These are phyloP conservation scores for Pleuronectes platessa DNA, from an alignment of 2,113 vertebrate species.

Conservation along the genomic window DNA sequence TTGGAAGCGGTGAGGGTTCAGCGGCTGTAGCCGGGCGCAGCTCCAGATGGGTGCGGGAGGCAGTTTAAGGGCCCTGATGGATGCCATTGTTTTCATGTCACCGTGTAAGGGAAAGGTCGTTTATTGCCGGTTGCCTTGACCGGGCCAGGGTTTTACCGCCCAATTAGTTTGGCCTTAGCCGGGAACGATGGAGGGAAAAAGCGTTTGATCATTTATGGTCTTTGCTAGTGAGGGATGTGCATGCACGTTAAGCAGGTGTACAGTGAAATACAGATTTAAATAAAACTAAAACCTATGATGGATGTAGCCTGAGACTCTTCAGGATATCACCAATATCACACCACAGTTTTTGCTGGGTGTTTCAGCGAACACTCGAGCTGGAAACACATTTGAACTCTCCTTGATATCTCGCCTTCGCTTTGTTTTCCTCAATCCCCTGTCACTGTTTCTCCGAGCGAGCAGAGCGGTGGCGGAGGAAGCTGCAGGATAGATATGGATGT, in stretches of 20 bases:
- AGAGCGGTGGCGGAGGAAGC: conserved; percentile 41
- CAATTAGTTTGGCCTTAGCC: conserved; percentile 64
- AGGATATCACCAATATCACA: no score
- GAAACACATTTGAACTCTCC: conserved; percentile 41
- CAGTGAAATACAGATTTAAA: not conserved
- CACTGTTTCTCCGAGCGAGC: conserved; percentile 33
- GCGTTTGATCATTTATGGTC: conserved; percentile 33
- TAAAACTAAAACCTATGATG: no score
- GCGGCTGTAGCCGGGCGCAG: conserved; percentile 25
- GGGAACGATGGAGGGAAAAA: conserved; percentile 23
- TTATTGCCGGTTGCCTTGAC: conserved; percentile 56
- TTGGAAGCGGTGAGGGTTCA: conserved; percentile 53
- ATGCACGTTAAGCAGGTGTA: conserved; percentile 12
- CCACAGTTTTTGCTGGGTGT: no score
- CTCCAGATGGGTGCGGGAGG: conserved; percentile 52
- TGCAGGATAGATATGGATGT: conserved; percentile 54
- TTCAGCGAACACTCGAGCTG: no score
- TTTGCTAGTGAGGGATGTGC: conserved; percentile 20
- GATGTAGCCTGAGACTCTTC: no score
- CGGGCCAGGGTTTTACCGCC: conserved; percentile 56
- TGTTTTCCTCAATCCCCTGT: conserved; percentile 43
- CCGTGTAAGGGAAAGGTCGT: conserved; percentile 44
- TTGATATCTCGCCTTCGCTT: conserved; percentile 29
- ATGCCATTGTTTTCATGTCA: conserved; percentile 66
- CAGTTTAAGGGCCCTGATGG: conserved; percentile 64